Evolutionary conservation across 53 echinoderm and acorn worm species (phyloP), one percentile per base, ranked within the genome.

Genomic region (Paracentrotus lividus): DNA sequence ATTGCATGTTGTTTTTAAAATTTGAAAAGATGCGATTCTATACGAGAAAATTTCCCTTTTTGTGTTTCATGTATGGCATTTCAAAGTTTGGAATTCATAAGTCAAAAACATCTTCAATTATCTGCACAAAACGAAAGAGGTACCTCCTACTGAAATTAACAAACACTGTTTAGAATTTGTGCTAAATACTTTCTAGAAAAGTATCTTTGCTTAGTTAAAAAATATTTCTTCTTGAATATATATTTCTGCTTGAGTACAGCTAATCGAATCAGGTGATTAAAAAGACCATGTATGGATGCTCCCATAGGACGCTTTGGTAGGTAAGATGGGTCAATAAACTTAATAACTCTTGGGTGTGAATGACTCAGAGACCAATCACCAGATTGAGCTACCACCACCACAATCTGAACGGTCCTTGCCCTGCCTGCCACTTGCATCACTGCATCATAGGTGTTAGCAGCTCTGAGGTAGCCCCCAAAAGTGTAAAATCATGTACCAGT

Each of bases 281-380:
- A 81, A 77, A 43, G 43, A 2, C 24, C 31, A n/a, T 81, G 81
- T 81, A 47, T 81, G 13, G 47, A 81, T 42, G 21, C 42, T 20
- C 76, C 5, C 14, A 81, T 45, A 81, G 47, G 47, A 45, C 20
- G 47, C 49, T 26, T n/a, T 8, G 44, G 47, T 32, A 81, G 81
- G 81, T 81, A 27, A 45, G 81, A 81, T 5, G 14, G 81, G 81
- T 81, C 81, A 47, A 81, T 81, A 81, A 81, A 81, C 81, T 81
- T 49, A 44, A 81, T 81, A 81, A 81, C 47, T 81, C 24, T 81
- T 8, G 14, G 81, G 81, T 81, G 47, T 81, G 81, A 81, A 81
- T 81, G 81, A 81, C 81, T 81, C 44, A 81, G 81, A 81, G 49
- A 45, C 81, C 81, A 81, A 81, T 81, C 49, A 81, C 26, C 12